These are phyloP conservation scores for Crepidodera aurea DNA, from an alignment of 2,888 invertebrate species.

Conservation along the genomic window DNA sequence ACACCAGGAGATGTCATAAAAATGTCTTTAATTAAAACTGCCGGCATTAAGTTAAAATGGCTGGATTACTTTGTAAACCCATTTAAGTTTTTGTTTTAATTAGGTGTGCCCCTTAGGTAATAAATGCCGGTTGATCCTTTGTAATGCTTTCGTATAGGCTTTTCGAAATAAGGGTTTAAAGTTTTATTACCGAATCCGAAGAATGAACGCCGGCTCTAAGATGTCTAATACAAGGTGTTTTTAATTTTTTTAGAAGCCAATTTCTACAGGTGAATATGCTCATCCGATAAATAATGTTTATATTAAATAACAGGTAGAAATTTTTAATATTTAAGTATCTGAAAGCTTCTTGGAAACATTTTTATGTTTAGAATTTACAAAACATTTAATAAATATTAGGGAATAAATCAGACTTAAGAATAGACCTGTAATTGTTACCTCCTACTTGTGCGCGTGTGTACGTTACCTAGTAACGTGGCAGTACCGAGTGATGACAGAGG, in stretches of 20 bases:
- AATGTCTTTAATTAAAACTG: conserved; percentile 2
- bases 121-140: conserved; percentile 9
- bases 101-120: conserved; percentile 8
- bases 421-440: too few relatives aligned
- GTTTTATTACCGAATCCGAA: conserved; percentile 7
- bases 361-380: too few relatives aligned
- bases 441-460: too few relatives aligned
- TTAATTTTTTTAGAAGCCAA: background rate
- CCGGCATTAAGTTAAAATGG: background rate
- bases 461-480: too few relatives aligned
- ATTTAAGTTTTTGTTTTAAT: conserved; percentile 6
- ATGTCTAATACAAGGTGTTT: conserved; percentile 7
- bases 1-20: too few relatives aligned
- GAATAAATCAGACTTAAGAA: too few relatives aligned
- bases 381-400: too few relatives aligned
- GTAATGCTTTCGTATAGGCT: conserved; percentile 14
- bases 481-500: too few relatives aligned
- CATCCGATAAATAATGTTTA: background rate
- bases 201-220: conserved; percentile 19
- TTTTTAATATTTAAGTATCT: too few relatives aligned
- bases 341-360: too few relatives aligned
- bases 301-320: too few relatives aligned
- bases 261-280: background rate
- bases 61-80: conserved; percentile 1
- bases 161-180: conserved; percentile 4